Percentiles rank a stretch among this genome's conserved stretches.
These are phyloP conservation scores for Drosophila barbarae DNA, from an alignment of 2,888 invertebrate genomes.

Conservation along the genomic window DNA sequence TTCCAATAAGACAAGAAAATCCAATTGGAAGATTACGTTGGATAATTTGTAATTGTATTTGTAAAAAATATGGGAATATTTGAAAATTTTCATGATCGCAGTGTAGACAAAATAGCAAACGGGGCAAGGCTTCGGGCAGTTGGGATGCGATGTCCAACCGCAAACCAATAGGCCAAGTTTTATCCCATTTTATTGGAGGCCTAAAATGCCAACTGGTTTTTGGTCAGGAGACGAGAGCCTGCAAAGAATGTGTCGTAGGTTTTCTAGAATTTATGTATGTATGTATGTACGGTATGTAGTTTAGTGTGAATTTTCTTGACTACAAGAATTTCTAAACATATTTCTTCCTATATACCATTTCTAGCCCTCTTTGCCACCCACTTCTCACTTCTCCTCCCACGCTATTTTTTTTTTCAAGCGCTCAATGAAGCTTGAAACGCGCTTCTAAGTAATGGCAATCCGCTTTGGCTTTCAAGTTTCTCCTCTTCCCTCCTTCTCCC, in stretches of 20 bases:
- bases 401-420: conserved; percentile 7
- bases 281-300: neutral
- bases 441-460: conserved; percentile 57
- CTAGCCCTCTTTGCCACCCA: neutral
- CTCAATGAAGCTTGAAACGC: conserved; percentile 56
- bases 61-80: neutral
- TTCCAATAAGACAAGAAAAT: neutral
- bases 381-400: conserved; percentile 15
- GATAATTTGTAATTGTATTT: no score
- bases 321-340: conserved; percentile 3
- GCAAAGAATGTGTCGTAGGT: neutral
- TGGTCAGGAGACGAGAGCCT: neutral
- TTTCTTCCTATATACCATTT: neutral
- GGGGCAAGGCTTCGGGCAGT: neutral
- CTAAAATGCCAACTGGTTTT: conserved; percentile 5
- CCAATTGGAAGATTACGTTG: neutral
- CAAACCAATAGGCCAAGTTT: neutral
- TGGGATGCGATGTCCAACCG: neutral
- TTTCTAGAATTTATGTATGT: neutral
- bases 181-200: conserved; percentile 5
- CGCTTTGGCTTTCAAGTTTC: conserved; percentile 47
- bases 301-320: conserved; percentile 10
- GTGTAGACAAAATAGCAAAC: neutral
- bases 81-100: neutral
- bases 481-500: conserved; percentile 15